Percentiles rank a stretch among this genome's conserved stretches.
Evolutionary conservation across 2,113 vertebrate species (phyloP).

Genomic region (Sterna hirundo): DNA sequence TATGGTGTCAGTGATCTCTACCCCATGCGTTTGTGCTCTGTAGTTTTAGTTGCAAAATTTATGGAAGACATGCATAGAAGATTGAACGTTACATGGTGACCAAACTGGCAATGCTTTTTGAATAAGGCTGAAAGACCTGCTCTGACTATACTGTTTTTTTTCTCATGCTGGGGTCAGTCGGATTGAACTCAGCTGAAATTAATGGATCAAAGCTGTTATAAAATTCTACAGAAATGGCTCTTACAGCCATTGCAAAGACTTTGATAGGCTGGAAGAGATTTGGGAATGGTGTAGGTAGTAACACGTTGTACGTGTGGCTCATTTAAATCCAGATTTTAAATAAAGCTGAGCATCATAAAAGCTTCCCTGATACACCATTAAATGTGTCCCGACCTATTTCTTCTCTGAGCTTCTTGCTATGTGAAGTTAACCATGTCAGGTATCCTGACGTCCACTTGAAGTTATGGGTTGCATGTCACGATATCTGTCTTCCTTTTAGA

Average conservation of each 20-base stretch:
- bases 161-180: not conserved
- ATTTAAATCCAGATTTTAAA: not conserved
- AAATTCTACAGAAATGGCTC: not conserved
- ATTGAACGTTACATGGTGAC: not conserved
- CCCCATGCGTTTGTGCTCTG: not conserved
- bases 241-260: not conserved
- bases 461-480: not conserved
- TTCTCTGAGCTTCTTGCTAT: not conserved
- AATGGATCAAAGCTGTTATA: not conserved
- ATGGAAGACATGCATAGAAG: not conserved
- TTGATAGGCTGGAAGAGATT: not conserved
- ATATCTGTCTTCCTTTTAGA: conserved; percentile 8
- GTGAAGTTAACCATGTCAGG: not conserved
- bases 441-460: not conserved
- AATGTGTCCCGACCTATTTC: not conserved
- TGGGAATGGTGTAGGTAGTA: not conserved
- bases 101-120: not conserved
- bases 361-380: not conserved
- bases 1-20: not conserved
- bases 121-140: not conserved
- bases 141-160: not conserved
- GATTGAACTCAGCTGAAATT: not conserved
- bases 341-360: not conserved
- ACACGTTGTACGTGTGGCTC: not conserved
- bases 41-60: not conserved